A percentile compares a stretch with the other conserved stretches of the same genome.
phyloP scores from a whole-genome alignment of 2,797 vertebrate genomes.

The Luscinia luscinia region DNA sequence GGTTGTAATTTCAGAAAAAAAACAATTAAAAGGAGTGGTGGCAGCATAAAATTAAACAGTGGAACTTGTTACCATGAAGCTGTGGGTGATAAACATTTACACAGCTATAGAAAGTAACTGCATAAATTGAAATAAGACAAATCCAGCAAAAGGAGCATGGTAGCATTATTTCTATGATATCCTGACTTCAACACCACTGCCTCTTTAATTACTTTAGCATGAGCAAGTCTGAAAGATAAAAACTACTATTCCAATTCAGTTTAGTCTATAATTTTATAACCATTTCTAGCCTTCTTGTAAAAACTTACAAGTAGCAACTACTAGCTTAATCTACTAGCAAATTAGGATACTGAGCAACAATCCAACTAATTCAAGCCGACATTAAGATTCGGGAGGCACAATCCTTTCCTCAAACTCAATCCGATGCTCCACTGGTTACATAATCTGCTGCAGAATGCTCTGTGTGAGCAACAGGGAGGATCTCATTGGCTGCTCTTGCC shows the following conservation, averaged over 20 bases:
- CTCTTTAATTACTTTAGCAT: neutral
- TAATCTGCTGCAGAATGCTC: neutral
- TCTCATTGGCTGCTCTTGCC: neutral
- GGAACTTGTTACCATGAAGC: neutral
- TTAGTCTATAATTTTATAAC: neutral
- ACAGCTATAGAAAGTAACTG: rapidly evolving
- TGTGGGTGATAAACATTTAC: neutral
- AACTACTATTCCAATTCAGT: neutral
- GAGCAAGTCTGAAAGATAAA: neutral
- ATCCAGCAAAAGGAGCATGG: neutral
- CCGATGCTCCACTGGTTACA: neutral
- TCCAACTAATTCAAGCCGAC: neutral
- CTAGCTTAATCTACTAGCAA: neutral
- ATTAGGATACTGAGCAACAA: neutral
- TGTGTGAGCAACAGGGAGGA: neutral
- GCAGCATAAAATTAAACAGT: neutral
- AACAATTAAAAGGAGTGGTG: neutral
- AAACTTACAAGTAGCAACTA: neutral
- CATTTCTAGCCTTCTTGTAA: neutral
- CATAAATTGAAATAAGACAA: neutral
- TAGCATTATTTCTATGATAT: rapidly evolving
- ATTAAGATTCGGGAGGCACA: neutral
- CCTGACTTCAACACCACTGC: neutral
- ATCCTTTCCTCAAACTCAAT: neutral
- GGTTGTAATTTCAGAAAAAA: neutral